These are phyloP conservation scores for Microctenopoma stevenorrisi DNA, from an alignment of 2,797 vertebrate species.

Conservation along the genomic window DNA sequence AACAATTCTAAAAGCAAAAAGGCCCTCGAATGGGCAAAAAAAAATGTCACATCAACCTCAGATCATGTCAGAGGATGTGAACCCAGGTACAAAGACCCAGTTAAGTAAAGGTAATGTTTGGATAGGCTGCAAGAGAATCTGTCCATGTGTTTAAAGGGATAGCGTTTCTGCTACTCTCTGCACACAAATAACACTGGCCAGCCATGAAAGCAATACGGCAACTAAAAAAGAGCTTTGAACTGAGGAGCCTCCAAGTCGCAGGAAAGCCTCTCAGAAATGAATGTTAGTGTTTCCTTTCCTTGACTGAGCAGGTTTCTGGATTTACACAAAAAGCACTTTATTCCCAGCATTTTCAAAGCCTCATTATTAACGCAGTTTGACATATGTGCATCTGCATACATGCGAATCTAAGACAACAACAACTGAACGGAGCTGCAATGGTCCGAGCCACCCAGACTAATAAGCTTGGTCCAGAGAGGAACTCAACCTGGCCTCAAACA, in stretches of 20 bases:
- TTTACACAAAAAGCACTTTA: conserved; percentile 31
- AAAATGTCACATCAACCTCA: conserved; percentile 81
- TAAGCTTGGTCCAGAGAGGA: conserved; percentile 73
- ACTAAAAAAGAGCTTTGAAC: conserved; percentile 67
- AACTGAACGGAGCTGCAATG: conserved; percentile 36
- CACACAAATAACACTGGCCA: conserved; percentile 66
- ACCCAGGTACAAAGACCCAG: conserved; percentile 72
- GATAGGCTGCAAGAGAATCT: conserved; percentile 64
- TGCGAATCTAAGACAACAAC: conserved; percentile 36
- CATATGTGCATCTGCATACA: background rate
- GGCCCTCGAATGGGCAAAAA: conserved; percentile 71
- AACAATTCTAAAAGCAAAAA: conserved; percentile 83
- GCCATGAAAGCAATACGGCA: conserved; percentile 68
- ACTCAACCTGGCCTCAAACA: conserved; percentile 84
- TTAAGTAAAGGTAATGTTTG: conserved; percentile 75
- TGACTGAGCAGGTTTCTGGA: conserved; percentile 29
- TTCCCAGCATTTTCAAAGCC: conserved; percentile 8
- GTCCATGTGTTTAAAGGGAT: conserved; percentile 66
- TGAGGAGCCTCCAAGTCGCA: conserved; percentile 64
- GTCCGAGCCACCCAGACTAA: conserved; percentile 66
- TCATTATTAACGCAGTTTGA: conserved; percentile 1
- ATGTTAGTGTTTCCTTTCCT: conserved; percentile 49
- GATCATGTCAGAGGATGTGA: conserved; percentile 77
- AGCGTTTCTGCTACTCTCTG: conserved; percentile 66
- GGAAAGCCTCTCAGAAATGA: conserved; percentile 65